Evolutionary conservation across 2,888 invertebrate genomes (phyloP).

Genomic region (Helleia helle): DNA sequence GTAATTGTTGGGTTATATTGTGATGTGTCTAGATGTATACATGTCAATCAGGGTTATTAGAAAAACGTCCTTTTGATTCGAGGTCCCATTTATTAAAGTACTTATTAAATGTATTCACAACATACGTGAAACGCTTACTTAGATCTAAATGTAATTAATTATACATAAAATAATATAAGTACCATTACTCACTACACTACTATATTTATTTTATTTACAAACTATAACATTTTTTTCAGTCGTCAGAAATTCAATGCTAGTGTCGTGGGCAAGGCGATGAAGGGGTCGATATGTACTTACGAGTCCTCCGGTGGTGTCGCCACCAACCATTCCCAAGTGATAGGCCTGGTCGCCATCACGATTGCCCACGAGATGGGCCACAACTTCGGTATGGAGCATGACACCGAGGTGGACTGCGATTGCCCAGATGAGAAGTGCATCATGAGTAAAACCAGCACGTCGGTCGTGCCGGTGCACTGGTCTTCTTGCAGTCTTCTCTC

Average conservation of each 20-base stretch:
- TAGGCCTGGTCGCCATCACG: conserved; percentile 94
- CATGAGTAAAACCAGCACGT: conserved; percentile 96
- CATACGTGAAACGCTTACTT: no score
- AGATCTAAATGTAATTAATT: no score
- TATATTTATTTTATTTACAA: no score
- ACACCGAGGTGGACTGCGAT: conserved; percentile 86
- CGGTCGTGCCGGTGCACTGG: conserved; percentile 90
- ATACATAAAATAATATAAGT: no score
- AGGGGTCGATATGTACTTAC: conserved; percentile 96
- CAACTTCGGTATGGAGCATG: conserved; percentile 99
- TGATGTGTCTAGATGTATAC: no score
- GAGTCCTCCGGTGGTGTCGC: conserved; percentile 97
- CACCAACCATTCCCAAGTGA: conserved; percentile 90
- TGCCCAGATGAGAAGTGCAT: conserved; percentile 95
- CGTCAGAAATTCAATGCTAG: conserved; percentile 92
- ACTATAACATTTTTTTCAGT: no score
- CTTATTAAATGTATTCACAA: no score
- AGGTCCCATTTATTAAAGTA: no score
- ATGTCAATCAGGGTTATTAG: no score
- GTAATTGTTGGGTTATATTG: no score
- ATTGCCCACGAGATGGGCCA: conserved; percentile 99
- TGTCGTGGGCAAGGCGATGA: conserved; percentile 97
- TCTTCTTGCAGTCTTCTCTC: conserved; percentile 95
- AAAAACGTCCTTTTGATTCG: no score
- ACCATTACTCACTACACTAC: no score